A percentile compares a stretch with the other conserved stretches of the same genome.
Evolutionary conservation across 92 coral and sea anemone genomes (phyloP).

Genomic region (Diadumene lineata): DNA sequence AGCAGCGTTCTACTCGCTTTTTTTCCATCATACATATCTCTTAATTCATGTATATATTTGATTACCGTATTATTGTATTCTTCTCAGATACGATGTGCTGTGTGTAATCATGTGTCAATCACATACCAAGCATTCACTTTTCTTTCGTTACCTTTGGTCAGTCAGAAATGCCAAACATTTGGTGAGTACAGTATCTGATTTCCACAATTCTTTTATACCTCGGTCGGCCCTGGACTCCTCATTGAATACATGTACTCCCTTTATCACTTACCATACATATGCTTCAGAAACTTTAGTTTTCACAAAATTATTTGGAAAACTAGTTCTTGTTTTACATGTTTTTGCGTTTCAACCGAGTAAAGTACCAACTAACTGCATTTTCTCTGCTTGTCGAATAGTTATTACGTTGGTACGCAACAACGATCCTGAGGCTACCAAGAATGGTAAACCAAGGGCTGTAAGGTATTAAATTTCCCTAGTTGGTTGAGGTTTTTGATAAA

Average conservation of each 20-base stretch:
- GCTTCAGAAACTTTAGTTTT: too few relatives aligned
- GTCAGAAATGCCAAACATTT: constrained; percentile 62
- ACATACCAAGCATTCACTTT: constrained; percentile 70
- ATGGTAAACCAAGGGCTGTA: constrained; percentile 28
- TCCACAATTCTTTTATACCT: not conserved
- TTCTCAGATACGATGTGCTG: constrained; percentile 71
- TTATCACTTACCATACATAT: too few relatives aligned
- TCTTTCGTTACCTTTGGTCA: constrained; percentile 70
- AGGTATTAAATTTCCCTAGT: too few relatives aligned
- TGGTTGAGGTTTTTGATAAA: too few relatives aligned
- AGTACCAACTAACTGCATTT: too few relatives aligned
- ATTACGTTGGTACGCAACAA: constrained; percentile 20
- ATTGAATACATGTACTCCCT: too few relatives aligned
- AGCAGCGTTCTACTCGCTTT: not conserved
- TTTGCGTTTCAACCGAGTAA: too few relatives aligned
- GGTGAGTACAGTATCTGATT: constrained; percentile 31
- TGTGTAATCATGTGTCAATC: constrained; percentile 66
- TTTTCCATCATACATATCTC: not conserved
- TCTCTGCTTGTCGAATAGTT: constrained; percentile 7
- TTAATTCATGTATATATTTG: not conserved
- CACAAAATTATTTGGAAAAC: too few relatives aligned
- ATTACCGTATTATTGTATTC: too few relatives aligned
- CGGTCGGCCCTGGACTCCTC: too few relatives aligned
- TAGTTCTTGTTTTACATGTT: too few relatives aligned
- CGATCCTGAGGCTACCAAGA: not conserved